Conservation (phyloP, 1,140 invertebrate species). For the Leptinotarsa undecemlineata region DNA sequence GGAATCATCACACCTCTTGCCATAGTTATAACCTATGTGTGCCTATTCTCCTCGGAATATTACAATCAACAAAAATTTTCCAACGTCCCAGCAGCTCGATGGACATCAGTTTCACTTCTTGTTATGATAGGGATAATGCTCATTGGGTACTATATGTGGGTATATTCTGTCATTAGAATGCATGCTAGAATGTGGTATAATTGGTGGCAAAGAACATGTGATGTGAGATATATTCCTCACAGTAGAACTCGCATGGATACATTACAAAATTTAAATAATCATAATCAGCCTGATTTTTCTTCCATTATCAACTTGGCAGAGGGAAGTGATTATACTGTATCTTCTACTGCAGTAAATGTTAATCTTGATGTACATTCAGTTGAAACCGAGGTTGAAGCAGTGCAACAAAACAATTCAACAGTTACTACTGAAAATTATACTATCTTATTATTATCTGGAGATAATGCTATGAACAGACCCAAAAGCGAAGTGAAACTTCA, state of each 20-base stretch:
- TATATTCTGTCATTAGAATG: conserved; percentile 56
- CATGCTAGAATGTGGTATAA: conserved; percentile 60
- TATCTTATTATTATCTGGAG: too few relatives aligned
- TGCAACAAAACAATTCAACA: too few relatives aligned
- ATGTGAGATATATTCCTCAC: conserved; percentile 53
- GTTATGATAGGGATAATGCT: conserved; percentile 58
- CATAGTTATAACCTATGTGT: conserved; percentile 58
- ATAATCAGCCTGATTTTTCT: background rate
- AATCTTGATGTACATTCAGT: background rate
- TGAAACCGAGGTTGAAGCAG: background rate
- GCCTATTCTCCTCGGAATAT: conserved; percentile 58
- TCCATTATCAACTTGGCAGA: background rate
- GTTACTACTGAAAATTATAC: too few relatives aligned
- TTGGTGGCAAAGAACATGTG: conserved; percentile 60
- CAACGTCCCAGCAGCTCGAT: conserved; percentile 56
- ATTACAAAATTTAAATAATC: background rate
- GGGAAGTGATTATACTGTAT: background rate
- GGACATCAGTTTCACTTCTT: conserved; percentile 57
- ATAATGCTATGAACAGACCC: too few relatives aligned
- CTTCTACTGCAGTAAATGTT: background rate
- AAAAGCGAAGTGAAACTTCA: too few relatives aligned
- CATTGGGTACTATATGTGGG: conserved; percentile 59
- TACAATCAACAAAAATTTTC: conserved; percentile 57
- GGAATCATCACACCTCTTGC: conserved; percentile 57
- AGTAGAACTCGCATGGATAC: conserved; percentile 24